Conservation (phyloP, 2,888 invertebrate genomes). For the Lasioglossum oenotherae region DNA sequence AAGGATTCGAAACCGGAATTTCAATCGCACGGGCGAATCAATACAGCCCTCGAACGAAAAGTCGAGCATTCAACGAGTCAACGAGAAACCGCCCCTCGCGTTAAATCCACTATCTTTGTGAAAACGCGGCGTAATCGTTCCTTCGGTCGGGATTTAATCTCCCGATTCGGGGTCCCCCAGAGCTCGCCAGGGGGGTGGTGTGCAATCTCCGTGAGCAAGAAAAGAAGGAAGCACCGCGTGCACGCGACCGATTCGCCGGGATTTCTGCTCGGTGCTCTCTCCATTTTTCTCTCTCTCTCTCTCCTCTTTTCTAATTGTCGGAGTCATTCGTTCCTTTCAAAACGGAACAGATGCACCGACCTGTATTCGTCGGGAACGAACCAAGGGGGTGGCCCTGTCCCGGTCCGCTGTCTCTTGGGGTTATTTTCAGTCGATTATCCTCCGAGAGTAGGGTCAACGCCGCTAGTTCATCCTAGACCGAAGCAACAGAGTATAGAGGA, state of each 20-base stretch:
- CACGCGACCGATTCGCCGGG: slow-evolving; percentile 57
- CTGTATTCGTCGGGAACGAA: slow-evolving; percentile 66
- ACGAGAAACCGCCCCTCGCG: slow-evolving; percentile 1
- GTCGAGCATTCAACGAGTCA: slow-evolving; percentile 5
- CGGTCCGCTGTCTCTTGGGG: slow-evolving; percentile 79
- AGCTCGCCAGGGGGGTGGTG: slow-evolving; percentile 4
- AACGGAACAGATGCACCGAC: slow-evolving; percentile 78
- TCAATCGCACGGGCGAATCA: slow-evolving; percentile 7
- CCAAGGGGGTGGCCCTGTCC: slow-evolving; percentile 47
- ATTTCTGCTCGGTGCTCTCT: slow-evolving; percentile 48
- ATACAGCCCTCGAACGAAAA: background rate
- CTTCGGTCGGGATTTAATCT: slow-evolving; percentile 55
- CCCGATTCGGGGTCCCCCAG: slow-evolving; percentile 36
- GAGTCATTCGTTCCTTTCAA: slow-evolving; percentile 78
- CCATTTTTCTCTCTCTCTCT: slow-evolving; percentile 26
- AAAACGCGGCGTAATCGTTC: slow-evolving; percentile 53
- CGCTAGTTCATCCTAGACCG: slow-evolving; percentile 61
- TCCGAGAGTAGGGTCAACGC: slow-evolving; percentile 74
- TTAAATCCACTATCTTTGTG: slow-evolving; percentile 24
- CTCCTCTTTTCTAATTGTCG: slow-evolving; percentile 72
- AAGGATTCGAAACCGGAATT: background rate
- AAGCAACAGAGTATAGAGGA: slow-evolving; percentile 64
- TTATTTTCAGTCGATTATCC: slow-evolving; percentile 84
- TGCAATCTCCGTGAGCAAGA: slow-evolving; percentile 68
- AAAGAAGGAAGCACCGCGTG: slow-evolving; percentile 64